These are phyloP conservation scores for Zosterops borbonicus DNA, from an alignment of 2,113 vertebrate species.

Conservation along the genomic window DNA sequence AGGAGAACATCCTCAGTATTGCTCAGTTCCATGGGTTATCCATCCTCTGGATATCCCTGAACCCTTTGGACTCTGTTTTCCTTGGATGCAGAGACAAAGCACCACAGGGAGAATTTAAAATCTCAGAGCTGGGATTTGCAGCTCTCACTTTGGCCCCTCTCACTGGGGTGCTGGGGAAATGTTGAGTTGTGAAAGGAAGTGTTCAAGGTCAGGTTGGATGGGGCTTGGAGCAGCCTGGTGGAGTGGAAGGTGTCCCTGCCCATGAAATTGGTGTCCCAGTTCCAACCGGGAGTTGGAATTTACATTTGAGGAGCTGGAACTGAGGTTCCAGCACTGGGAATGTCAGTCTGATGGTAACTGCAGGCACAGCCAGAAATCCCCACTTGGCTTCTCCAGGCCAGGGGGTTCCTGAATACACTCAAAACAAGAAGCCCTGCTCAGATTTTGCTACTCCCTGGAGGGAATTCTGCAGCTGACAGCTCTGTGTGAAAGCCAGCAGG, in stretches of 20 bases:
- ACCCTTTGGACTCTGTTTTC: not conserved
- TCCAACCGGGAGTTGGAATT: not conserved
- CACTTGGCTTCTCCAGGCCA: not conserved
- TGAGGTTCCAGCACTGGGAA: not conserved
- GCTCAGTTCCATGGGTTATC: not conserved
- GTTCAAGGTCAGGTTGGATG: too few species aligned
- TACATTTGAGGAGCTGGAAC: not conserved
- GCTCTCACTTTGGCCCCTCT: not conserved
- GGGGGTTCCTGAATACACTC: not conserved
- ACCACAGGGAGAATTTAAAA: not conserved
- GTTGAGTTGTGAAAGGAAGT: not conserved
- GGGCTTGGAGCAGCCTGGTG: not conserved
- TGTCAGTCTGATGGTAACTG: not conserved
- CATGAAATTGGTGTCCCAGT: not conserved
- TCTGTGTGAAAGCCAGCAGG: not conserved
- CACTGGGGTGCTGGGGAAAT: rapidly evolving
- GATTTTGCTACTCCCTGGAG: conserved; percentile 30
- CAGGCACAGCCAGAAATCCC: not conserved
- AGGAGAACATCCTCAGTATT: not conserved
- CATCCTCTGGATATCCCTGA: not conserved
- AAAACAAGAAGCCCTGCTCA: not conserved
- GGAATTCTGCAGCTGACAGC: conserved; percentile 24
- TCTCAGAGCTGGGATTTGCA: not conserved
- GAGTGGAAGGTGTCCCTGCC: not conserved
- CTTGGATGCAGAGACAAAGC: not conserved